Conservation (phyloP, 2,888 invertebrate genomes). For the Drosophila hawaiiensis region DNA sequence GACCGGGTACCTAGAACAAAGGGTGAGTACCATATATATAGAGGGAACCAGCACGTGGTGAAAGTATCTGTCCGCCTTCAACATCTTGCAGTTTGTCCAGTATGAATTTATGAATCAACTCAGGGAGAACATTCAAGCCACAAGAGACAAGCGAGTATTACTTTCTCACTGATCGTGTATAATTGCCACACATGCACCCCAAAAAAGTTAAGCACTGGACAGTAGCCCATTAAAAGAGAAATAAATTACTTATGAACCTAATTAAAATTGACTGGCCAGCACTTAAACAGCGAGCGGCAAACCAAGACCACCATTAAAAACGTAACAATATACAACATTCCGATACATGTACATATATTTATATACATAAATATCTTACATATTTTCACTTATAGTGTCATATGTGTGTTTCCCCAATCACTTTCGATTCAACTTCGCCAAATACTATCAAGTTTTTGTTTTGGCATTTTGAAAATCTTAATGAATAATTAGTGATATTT, state of each 20-base stretch:
- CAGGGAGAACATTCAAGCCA: neutral
- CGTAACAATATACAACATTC: neutral
- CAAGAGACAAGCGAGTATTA: neutral
- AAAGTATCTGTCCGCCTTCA: neutral
- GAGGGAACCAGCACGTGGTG: neutral
- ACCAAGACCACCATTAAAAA: constrained; percentile 3
- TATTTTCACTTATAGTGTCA: neutral
- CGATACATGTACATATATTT: constrained; percentile 4
- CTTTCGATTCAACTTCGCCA: constrained; percentile 27
- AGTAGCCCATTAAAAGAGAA: neutral
- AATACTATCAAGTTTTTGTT: neutral
- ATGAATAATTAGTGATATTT: neutral
- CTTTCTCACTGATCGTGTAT: neutral
- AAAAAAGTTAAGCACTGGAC: neutral
- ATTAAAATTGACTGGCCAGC: constrained; percentile 20
- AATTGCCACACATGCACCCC: neutral
- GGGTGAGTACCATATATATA: neutral
- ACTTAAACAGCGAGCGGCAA: constrained; percentile 14
- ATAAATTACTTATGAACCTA: neutral
- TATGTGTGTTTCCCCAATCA: constrained; percentile 17
- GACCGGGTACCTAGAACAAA: neutral
- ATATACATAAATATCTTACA: neutral
- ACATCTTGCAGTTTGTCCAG: neutral
- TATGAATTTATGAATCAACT: neutral
- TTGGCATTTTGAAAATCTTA: neutral